phyloP scores from a whole-genome alignment of 2,797 vertebrate genomes.

The Lacerta viridis region DNA sequence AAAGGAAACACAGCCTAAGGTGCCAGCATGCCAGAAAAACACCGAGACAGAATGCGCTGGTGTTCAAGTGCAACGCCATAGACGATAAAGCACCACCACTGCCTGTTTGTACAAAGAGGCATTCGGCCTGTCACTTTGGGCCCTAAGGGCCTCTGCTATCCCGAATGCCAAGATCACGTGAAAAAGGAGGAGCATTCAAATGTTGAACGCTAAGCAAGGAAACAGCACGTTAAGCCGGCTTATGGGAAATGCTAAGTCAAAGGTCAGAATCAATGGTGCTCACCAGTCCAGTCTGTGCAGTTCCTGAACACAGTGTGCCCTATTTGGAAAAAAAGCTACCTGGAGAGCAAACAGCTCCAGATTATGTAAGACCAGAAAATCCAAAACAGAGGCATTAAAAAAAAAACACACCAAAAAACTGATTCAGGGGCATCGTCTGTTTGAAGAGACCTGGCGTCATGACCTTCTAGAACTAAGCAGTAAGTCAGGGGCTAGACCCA shows the following conservation, averaged over 20 bases:
- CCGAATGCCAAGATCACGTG: background rate
- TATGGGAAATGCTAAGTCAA: background rate
- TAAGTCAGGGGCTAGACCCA: too few relatives aligned
- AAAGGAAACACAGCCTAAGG: slow-evolving; percentile 57
- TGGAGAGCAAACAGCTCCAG: too few relatives aligned
- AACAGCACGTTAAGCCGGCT: background rate
- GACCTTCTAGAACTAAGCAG: too few relatives aligned
- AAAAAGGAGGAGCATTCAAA: background rate
- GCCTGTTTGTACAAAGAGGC: background rate
- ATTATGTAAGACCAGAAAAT: too few relatives aligned
- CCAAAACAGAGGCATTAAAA: background rate
- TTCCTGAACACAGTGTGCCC: too few relatives aligned
- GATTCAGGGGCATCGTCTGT: too few relatives aligned
- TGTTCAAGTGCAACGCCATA: background rate
- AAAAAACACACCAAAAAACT: too few relatives aligned
- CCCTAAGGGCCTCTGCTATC: too few relatives aligned
- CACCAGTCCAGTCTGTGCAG: background rate
- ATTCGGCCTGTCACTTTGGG: background rate
- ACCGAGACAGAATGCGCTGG: background rate
- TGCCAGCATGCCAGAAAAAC: slow-evolving; percentile 20
- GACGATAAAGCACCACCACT: background rate
- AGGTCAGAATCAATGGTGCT: background rate
- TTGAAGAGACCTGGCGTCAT: too few relatives aligned
- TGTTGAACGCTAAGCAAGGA: background rate
- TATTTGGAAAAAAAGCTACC: too few relatives aligned